Conservation (phyloP, 2,888 invertebrate genomes). For the Euclidia mi region DNA sequence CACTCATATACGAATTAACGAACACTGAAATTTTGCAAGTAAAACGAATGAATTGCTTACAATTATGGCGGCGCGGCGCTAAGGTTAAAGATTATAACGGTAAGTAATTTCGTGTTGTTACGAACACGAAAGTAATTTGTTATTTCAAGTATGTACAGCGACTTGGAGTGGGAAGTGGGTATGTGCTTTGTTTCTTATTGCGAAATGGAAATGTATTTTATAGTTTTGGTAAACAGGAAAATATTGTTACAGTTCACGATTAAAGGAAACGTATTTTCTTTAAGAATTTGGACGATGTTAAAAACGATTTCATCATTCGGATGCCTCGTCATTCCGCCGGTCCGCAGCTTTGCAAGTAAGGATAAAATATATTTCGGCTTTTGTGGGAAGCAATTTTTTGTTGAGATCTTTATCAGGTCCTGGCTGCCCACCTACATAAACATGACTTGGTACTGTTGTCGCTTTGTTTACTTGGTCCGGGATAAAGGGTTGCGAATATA, state of each 20-base stretch:
- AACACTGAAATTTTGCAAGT: background rate
- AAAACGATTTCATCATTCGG: conserved; percentile 56
- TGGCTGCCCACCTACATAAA: conserved; percentile 44
- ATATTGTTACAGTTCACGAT: conserved; percentile 23
- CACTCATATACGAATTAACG: background rate
- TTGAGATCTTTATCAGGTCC: conserved; percentile 57
- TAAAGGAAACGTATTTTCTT: conserved; percentile 50
- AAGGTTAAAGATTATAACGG: too few species aligned
- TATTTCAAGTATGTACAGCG: background rate
- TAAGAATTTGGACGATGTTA: conserved; percentile 50
- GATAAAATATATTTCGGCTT: conserved; percentile 62
- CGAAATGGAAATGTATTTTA: too few species aligned
- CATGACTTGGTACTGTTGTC: too few species aligned
- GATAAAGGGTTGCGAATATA: background rate
- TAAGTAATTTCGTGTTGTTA: conserved; percentile 2
- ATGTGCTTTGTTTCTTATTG: too few species aligned
- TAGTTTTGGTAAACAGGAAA: conserved; percentile 41
- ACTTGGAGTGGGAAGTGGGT: too few species aligned
- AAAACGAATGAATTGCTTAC: background rate
- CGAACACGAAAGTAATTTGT: conserved; percentile 1
- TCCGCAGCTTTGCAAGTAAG: conserved; percentile 56
- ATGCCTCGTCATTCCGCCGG: conserved; percentile 55
- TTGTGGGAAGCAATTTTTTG: conserved; percentile 30
- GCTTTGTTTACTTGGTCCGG: conserved; percentile 8
- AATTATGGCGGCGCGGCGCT: too few species aligned